Conservation (phyloP, 2,888 invertebrate genomes). For the Lysandra coridon region DNA sequence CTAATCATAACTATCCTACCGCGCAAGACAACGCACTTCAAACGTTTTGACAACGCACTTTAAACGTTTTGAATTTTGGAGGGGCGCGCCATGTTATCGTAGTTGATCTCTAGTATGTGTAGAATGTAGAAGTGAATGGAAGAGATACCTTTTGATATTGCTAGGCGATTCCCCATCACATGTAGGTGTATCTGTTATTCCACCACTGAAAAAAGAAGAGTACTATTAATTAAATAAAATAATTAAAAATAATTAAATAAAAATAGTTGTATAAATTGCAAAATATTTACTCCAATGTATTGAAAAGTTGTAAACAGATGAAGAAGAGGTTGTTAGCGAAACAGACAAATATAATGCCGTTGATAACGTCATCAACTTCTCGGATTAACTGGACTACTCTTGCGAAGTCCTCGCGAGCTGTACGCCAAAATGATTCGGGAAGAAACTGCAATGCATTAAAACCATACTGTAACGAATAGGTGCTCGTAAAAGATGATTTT, state of each 20-base stretch:
- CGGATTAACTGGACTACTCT: constrained; percentile 78
- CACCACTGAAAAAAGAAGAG: constrained; percentile 19
- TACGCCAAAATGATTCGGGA: constrained; percentile 58
- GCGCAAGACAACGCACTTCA: too few species aligned
- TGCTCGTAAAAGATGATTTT: too few species aligned
- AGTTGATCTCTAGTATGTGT: too few species aligned
- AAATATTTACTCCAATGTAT: constrained; percentile 81
- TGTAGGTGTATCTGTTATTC: neutral
- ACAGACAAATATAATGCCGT: constrained; percentile 82
- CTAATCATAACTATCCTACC: too few species aligned
- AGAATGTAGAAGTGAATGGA: too few species aligned
- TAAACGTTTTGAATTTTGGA: too few species aligned
- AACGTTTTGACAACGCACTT: too few species aligned
- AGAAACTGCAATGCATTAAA: constrained; percentile 35
- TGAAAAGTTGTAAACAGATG: constrained; percentile 84
- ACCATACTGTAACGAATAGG: too few species aligned
- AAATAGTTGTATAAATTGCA: neutral
- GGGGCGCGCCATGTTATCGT: too few species aligned
- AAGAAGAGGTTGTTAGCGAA: constrained; percentile 86
- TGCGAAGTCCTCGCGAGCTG: constrained; percentile 81
- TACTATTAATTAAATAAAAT: neutral
- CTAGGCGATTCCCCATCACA: neutral
- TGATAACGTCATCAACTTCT: constrained; percentile 81
- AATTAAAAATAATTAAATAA: too few species aligned
- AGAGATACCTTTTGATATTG: too few species aligned